Conservation (phyloP, 2,113 vertebrate species). For the Xenopus borealis region DNA sequence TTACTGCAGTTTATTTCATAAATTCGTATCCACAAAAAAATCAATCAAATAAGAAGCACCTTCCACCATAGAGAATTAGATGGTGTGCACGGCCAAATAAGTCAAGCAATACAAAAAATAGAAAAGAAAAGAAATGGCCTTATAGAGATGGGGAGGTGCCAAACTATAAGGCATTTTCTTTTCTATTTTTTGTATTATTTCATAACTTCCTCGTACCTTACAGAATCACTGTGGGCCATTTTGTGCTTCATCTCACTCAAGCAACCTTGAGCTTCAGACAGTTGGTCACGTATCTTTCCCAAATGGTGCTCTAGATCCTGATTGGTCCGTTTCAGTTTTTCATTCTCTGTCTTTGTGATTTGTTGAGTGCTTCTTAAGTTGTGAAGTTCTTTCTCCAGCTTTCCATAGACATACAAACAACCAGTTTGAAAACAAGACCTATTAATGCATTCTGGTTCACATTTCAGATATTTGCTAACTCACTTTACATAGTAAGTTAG, state of each 20-base stretch:
- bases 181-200: not conserved
- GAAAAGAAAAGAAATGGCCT: not conserved
- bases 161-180: not conserved
- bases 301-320: slow-evolving; percentile 53
- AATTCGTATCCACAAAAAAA: slow-evolving; percentile 4
- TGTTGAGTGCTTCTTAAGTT: slow-evolving; percentile 52
- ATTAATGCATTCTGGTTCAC: too few relatives aligned
- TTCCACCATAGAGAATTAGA: too few relatives aligned
- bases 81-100: too few relatives aligned
- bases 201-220: slow-evolving; percentile 47
- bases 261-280: slow-evolving; percentile 54
- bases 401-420: not conserved
- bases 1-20: not conserved
- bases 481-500: too few relatives aligned
- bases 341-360: slow-evolving; percentile 49
- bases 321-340: slow-evolving; percentile 56
- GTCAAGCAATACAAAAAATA: not conserved
- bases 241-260: slow-evolving; percentile 39
- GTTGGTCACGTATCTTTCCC: slow-evolving; percentile 57
- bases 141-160: not conserved
- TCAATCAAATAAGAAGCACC: too few relatives aligned
- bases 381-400: slow-evolving; percentile 63
- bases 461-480: too few relatives aligned
- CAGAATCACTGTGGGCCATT: slow-evolving; percentile 19
- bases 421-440: too few relatives aligned